Evolutionary conservation across 2,797 vertebrate genomes (phyloP), one percentile per base, ranked within the genome.

Genomic region (Mallotus villosus): DNA sequence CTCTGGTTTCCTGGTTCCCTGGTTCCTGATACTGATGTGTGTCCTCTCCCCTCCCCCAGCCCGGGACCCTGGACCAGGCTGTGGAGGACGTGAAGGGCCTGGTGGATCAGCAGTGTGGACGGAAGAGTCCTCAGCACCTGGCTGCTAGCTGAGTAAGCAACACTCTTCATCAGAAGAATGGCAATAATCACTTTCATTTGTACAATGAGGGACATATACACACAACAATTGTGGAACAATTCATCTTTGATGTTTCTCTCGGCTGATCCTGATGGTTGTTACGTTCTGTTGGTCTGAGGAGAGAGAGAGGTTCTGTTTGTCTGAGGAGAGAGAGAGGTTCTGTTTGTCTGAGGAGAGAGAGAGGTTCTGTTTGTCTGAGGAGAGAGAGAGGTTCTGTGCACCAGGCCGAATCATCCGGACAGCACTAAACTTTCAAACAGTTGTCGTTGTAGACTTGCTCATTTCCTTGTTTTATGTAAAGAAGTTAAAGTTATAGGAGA

Each of bases 81-180:
- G n/a, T 93, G 63, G 91, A 94, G 77, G 92, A 97, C 57, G 21
- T 94, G 55, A 86, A 88, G 79, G 17, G 81, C 70, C 62, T 82
- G 53, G 71, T 93, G 71, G 65, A 88, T 51, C 80, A 85, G 22
- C 88, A 85, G 61, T n/a, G 84, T 84, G 53, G 93, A 94, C 66
- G 93, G 94, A 77, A 86, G 1, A 2, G 17, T 93, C 79, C 83
- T 82, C 68, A 85, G 92, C 70, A 73, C 90, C 78, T 97, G 93
- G 94, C 92, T 95, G 71, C 83, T 96, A 89, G 89, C 90, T 68
- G 92, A 95, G 94, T 95, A 76, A 92, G 92, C 57, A 68, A 41
- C 17, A 17, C 24, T 5, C 62, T 19, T 17, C 3, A 62, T 19
- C n/a, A 59, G 7, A 19, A n/a, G 5, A n/a, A 59, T 59, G n/a